Conservation (phyloP, 2,113 vertebrate genomes). For the Anas platyrhynchos region DNA sequence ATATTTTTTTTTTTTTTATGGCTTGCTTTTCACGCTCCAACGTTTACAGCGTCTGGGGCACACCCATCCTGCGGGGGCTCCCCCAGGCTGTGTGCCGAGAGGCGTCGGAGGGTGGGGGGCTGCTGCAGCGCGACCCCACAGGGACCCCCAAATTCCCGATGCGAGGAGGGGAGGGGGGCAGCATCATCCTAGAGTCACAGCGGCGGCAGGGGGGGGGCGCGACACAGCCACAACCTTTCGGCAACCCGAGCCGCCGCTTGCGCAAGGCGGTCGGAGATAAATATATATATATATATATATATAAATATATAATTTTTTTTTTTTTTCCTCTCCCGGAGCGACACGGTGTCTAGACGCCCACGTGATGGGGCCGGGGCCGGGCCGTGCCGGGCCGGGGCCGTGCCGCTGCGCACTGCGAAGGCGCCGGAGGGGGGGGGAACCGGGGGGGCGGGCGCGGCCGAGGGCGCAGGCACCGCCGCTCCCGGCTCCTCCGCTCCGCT, state of each 20-base stretch:
- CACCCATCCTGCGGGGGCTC: not conserved
- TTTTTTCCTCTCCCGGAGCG: conserved; percentile 90
- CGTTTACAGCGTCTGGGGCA: not conserved
- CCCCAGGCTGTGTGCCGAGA: too few relatives aligned
- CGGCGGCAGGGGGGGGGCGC: not conserved
- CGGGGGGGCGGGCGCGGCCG: too few relatives aligned
- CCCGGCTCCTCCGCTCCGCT: too few relatives aligned
- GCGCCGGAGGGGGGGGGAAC: too few relatives aligned
- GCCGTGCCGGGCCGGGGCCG: too few relatives aligned
- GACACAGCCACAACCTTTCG: conserved; percentile 5
- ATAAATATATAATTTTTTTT: conserved; percentile 51
- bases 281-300: conserved; percentile 40
- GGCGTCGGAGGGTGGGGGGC: not conserved
- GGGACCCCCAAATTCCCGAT: not conserved
- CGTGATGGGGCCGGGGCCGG: too few relatives aligned
- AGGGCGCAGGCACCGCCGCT: too few relatives aligned
- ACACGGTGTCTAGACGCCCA: conserved; percentile 72
- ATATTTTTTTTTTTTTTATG: not conserved
- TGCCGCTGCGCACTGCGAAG: too few relatives aligned
- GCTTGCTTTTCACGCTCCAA: not conserved
- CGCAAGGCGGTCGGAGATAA: conserved; percentile 87
- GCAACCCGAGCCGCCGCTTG: conserved; percentile 92
- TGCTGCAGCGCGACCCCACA: too few relatives aligned
- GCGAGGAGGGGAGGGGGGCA: too few relatives aligned
- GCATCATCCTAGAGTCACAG: not conserved